Evolutionary conservation across 2,113 vertebrate species (phyloP).

Genomic region (Corythoichthys intestinalis): DNA sequence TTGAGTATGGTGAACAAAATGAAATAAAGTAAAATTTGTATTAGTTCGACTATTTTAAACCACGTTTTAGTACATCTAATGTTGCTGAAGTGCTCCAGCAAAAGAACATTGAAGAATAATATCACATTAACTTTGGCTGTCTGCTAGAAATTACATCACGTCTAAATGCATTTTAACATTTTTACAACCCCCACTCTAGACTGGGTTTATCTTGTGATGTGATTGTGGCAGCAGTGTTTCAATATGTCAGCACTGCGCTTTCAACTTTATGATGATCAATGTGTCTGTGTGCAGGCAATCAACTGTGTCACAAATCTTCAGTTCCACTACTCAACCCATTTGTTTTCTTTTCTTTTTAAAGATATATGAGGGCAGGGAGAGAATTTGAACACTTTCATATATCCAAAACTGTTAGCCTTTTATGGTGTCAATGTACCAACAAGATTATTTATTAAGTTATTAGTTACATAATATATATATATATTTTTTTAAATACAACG

Average conservation of each 20-base stretch:
- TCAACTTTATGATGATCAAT: constrained; percentile 19
- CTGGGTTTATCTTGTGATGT: not conserved
- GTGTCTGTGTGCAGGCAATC: constrained; percentile 19
- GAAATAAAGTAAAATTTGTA: too few species aligned
- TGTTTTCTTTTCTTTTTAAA: constrained; percentile 17
- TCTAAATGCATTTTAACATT: not conserved
- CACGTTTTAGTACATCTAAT: not conserved
- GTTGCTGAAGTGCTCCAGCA: not conserved
- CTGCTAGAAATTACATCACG: not conserved
- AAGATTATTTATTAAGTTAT: not conserved
- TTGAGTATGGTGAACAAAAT: not conserved
- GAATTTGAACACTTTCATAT: not conserved
- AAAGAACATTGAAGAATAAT: not conserved
- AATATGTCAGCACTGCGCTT: constrained; percentile 6
- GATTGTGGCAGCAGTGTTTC: constrained; percentile 6
- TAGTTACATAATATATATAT: not conserved
- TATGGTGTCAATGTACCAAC: not conserved
- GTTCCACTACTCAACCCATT: not conserved
- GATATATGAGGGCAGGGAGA: not conserved
- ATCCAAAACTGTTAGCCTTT: not conserved
- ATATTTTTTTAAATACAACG: not conserved
- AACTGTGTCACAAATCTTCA: constrained; percentile 20
- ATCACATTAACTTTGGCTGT: constrained; percentile 1
- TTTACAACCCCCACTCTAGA: not conserved
- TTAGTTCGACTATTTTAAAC: too few species aligned